Conservation (phyloP, 2,797 vertebrate species). For the Alca torda region DNA sequence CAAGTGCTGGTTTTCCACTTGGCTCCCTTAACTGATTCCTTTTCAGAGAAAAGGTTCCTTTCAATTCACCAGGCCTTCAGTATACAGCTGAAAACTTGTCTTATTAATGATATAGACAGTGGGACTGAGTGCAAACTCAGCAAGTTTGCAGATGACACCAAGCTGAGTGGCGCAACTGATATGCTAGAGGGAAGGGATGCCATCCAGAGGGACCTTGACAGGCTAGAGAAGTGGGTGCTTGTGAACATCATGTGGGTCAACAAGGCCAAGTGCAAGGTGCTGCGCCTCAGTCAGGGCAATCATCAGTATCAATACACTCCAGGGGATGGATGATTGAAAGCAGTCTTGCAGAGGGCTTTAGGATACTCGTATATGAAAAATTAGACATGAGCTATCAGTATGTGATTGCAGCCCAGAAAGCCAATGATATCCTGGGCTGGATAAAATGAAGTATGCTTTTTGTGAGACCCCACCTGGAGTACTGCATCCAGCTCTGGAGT, state of each 20-base stretch:
- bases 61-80: background rate
- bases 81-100: background rate
- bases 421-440: background rate
- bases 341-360: background rate
- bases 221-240: background rate
- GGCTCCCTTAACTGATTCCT: background rate
- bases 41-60: background rate
- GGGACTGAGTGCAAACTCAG: background rate
- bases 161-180: rapidly evolving
- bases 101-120: background rate
- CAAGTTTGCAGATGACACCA: background rate
- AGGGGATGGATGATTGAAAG: background rate
- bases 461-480: background rate
- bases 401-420: background rate
- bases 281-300: rapidly evolving
- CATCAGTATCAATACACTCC: background rate
- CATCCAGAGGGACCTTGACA: background rate
- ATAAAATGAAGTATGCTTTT: background rate
- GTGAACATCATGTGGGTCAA: background rate
- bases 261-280: background rate
- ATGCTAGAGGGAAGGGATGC: background rate
- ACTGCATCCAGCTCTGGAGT: background rate
- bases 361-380: background rate
- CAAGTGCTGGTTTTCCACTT: background rate
- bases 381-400: background rate